Evolutionary conservation across 2,113 vertebrate species (phyloP).

Genomic region (Ptilorrhoa leucosticta): DNA sequence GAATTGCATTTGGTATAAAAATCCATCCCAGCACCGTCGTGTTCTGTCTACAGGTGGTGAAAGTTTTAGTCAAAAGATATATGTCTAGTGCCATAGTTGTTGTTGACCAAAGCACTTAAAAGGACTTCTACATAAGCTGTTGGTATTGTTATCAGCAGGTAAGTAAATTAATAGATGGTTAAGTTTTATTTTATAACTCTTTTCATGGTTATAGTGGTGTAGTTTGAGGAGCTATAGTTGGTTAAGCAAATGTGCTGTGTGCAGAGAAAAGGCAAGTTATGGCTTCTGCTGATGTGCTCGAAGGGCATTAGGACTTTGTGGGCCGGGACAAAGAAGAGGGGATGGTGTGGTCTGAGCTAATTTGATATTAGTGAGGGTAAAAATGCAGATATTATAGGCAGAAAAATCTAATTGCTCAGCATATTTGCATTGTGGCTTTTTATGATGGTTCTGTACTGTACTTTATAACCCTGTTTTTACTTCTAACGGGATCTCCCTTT

Average conservation of each 20-base stretch:
- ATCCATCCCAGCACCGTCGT: accelerated
- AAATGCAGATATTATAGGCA: not conserved
- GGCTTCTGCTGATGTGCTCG: not conserved
- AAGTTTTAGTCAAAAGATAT: accelerated
- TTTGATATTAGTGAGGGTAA: not conserved
- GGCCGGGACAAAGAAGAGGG: not conserved
- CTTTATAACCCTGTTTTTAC: not conserved
- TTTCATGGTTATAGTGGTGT: accelerated
- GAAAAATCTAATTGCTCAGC: not conserved
- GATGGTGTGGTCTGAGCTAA: not conserved
- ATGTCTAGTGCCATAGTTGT: accelerated
- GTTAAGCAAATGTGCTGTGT: accelerated
- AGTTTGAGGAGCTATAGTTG: not conserved
- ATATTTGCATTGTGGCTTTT: not conserved
- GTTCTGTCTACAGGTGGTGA: accelerated
- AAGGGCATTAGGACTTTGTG: not conserved
- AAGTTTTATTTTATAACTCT: not conserved
- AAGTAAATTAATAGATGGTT: not conserved
- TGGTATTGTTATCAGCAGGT: not conserved
- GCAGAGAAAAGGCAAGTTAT: accelerated
- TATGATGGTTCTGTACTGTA: not conserved
- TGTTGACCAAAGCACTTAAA: accelerated
- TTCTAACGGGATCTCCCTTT: not conserved
- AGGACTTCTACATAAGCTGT: accelerated
- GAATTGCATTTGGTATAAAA: conserved; percentile 15